Conservation (phyloP, 2,797 vertebrate species). For the Sebastes dallii region DNA sequence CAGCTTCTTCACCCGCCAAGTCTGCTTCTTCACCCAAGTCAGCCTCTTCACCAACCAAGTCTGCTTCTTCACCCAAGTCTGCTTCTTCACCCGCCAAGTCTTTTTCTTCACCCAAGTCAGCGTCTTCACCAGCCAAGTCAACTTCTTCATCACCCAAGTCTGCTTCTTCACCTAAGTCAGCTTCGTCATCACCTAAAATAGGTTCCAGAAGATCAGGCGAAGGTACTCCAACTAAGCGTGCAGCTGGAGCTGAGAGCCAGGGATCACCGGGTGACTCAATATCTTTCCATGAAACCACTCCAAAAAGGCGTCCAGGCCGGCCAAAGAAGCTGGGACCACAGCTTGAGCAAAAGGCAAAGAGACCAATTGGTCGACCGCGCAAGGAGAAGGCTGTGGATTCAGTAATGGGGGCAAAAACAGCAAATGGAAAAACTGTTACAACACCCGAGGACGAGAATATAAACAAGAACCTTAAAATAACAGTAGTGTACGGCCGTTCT, state of each 20-base stretch:
- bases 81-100: conserved; percentile 35
- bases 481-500: conserved; percentile 92
- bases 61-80: conserved; percentile 25
- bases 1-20: conserved; percentile 40
- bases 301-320: conserved; percentile 92
- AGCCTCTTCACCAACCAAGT: conserved; percentile 36
- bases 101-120: conserved; percentile 9
- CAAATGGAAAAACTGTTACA: conserved; percentile 56
- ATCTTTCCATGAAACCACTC: conserved; percentile 71
- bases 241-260: conserved; percentile 43
- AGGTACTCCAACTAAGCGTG: conserved; percentile 59
- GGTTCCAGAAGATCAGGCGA: conserved; percentile 64
- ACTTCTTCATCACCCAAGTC: conserved; percentile 57
- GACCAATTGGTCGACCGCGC: conserved; percentile 92
- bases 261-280: conserved; percentile 54
- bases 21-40: conserved; percentile 3
- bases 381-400: conserved; percentile 83
- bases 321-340: conserved; percentile 93
- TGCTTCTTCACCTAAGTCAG: conserved; percentile 3
- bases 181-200: conserved; percentile 62
- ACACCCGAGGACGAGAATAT: conserved; percentile 70
- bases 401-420: conserved; percentile 49
- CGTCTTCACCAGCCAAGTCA: conserved; percentile 3
- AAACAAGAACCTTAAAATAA: conserved; percentile 92
- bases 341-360: conserved; percentile 89